A percentile compares a stretch with the other conserved stretches of the same genome.
Evolutionary conservation across 2,797 vertebrate genomes (phyloP).

Genomic region (Ara ararauna): DNA sequence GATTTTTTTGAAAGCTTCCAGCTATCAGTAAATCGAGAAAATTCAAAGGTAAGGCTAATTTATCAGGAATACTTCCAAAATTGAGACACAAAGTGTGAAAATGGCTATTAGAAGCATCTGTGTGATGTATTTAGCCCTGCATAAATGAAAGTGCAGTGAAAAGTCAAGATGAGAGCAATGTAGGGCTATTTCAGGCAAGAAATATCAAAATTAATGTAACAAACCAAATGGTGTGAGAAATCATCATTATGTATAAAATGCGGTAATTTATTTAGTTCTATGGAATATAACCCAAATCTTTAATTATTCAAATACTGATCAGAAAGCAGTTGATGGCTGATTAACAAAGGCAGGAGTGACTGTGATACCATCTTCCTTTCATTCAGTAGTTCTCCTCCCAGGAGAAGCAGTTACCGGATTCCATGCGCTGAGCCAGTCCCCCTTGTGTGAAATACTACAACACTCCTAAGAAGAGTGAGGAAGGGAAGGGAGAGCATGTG

Average conservation of each 20-base stretch:
- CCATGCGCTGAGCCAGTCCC: background rate
- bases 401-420: background rate
- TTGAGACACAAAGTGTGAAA: background rate
- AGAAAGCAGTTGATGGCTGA: background rate
- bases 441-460: background rate
- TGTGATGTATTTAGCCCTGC: background rate
- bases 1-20: background rate
- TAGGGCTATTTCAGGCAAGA: background rate
- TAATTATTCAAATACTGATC: background rate
- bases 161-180: background rate
- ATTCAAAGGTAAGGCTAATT: conserved; percentile 20
- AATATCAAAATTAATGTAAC: background rate
- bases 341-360: background rate
- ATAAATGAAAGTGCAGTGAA: background rate
- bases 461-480: background rate
- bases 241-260: background rate
- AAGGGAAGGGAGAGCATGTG: background rate
- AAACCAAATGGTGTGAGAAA: background rate
- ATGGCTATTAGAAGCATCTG: background rate
- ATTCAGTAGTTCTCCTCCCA: background rate
- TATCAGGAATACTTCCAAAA: background rate
- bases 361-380: background rate
- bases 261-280: background rate
- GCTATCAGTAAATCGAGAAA: background rate
- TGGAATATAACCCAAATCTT: background rate